These are phyloP conservation scores for Channa argus DNA, from an alignment of 2,113 vertebrate genomes.

Conservation along the genomic window DNA sequence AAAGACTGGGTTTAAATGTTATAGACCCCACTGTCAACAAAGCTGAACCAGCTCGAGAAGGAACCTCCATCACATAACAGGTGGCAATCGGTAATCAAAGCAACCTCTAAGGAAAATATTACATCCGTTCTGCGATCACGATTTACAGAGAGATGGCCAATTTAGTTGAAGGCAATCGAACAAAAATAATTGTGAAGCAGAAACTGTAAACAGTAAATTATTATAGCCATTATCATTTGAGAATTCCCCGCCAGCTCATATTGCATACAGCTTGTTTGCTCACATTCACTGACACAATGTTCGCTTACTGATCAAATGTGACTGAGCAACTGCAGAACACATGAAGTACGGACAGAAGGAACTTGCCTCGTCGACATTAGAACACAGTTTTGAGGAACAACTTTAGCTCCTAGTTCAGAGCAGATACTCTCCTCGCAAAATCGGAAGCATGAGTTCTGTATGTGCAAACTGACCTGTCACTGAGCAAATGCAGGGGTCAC, in stretches of 20 bases:
- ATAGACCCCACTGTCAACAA: neutral
- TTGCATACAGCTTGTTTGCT: neutral
- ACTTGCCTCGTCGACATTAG: too few relatives aligned
- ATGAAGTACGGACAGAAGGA: neutral
- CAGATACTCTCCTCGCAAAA: too few relatives aligned
- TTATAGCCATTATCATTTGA: too few relatives aligned
- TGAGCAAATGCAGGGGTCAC: too few relatives aligned
- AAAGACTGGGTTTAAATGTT: too few relatives aligned
- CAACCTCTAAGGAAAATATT: neutral
- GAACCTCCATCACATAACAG: neutral
- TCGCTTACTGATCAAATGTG: constrained; percentile 1
- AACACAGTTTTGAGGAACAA: too few relatives aligned
- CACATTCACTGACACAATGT: neutral
- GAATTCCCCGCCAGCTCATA: too few relatives aligned
- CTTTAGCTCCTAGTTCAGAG: too few relatives aligned
- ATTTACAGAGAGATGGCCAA: neutral
- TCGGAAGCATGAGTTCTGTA: too few relatives aligned
- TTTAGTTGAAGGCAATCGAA: neutral
- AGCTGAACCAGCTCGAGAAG: neutral
- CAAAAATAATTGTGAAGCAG: too few relatives aligned
- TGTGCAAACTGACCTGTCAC: too few relatives aligned
- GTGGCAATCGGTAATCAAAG: neutral
- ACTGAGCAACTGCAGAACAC: neutral
- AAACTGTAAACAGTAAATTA: too few relatives aligned
- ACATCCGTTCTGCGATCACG: neutral